These are phyloP conservation scores for Amblyopsis hoosieri DNA, from an alignment of 2,797 vertebrate species.

Conservation along the genomic window DNA sequence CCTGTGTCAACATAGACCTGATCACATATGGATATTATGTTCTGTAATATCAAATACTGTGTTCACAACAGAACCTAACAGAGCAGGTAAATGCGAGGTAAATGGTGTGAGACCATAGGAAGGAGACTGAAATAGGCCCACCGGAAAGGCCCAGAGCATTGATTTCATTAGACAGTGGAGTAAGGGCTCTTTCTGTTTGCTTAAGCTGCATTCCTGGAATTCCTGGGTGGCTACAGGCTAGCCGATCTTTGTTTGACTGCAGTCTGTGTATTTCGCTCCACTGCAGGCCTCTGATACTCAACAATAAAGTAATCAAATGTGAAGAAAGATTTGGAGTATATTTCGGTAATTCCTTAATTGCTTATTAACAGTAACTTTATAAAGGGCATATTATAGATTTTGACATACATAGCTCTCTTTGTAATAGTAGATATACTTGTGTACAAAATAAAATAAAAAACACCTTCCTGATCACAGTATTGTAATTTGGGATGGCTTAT, in stretches of 20 bases:
- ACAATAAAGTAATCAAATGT: constrained; percentile 3
- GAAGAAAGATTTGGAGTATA: no score
- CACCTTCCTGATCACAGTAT: not conserved
- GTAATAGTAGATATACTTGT: not conserved
- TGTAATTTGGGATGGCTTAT: not conserved
- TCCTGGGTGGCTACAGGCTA: constrained; percentile 64
- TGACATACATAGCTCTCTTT: not conserved
- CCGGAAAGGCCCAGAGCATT: constrained; percentile 52
- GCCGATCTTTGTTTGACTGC: constrained; percentile 57
- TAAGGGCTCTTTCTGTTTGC: constrained; percentile 75
- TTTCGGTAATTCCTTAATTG: not conserved
- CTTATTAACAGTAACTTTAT: not conserved
- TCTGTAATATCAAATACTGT: not conserved
- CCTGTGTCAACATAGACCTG: not conserved
- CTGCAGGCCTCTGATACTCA: constrained; percentile 26
- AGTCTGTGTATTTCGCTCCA: constrained; percentile 57
- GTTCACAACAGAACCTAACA: not conserved
- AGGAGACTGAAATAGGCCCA: constrained; percentile 34
- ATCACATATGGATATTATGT: not conserved
- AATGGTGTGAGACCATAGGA: constrained; percentile 24
- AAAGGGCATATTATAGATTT: not conserved
- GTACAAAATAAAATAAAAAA: no score
- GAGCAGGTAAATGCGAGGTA: not conserved
- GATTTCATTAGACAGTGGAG: constrained; percentile 74
- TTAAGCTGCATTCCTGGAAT: constrained; percentile 80